phyloP scores from a whole-genome alignment of 2,113 vertebrate species.

The Sprattus sprattus region DNA sequence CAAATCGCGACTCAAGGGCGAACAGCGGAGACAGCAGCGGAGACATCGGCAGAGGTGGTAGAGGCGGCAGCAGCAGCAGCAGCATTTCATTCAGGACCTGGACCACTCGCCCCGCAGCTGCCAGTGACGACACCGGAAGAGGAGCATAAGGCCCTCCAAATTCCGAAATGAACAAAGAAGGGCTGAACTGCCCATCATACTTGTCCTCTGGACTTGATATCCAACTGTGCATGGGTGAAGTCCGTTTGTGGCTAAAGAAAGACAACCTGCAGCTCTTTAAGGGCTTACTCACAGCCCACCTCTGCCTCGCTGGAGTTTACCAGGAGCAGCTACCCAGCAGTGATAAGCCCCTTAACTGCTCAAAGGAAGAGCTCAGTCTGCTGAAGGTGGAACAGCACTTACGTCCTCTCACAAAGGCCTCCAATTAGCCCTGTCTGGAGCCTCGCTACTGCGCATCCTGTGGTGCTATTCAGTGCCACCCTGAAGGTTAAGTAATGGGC shows the following conservation, averaged over 20 bases:
- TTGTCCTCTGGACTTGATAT: neutral
- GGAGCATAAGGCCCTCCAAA: neutral
- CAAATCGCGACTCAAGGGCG: neutral
- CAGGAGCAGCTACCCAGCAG: neutral
- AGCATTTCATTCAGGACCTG: neutral
- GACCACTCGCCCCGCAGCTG: too few species aligned
- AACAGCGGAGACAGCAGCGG: too few species aligned
- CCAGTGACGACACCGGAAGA: neutral
- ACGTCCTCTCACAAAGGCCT: neutral
- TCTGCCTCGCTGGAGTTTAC: neutral
- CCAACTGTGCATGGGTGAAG: neutral
- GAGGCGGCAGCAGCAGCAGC: too few species aligned
- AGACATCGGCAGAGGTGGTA: too few species aligned
- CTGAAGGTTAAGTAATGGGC: neutral
- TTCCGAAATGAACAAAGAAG: neutral
- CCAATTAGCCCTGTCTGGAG: neutral
- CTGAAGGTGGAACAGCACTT: neutral
- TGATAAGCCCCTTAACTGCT: neutral
- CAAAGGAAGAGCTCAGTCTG: neutral
- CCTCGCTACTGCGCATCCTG: neutral
- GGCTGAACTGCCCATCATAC: neutral
- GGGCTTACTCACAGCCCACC: neutral
- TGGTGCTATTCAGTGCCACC: neutral
- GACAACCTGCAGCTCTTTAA: neutral
- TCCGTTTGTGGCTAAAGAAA: neutral